Evolutionary conservation across 2,888 invertebrate species (phyloP).

Genomic region (Ametastegia equiseti): DNA sequence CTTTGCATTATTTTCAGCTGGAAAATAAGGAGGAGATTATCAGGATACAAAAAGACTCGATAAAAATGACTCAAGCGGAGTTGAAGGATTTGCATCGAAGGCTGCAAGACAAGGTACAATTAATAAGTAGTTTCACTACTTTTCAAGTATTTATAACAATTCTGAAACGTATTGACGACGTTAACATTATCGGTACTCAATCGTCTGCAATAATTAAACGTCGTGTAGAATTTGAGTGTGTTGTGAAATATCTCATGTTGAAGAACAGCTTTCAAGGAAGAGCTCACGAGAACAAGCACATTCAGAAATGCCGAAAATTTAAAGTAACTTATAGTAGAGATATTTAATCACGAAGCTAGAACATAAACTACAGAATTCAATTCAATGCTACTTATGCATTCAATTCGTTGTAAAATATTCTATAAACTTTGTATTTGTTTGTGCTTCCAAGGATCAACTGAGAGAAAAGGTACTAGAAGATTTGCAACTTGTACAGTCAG

Average conservation of each 20-base stretch:
- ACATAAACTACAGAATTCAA: neutral
- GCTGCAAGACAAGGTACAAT: constrained; percentile 68
- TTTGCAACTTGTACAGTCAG: constrained; percentile 22
- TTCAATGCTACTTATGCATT: neutral
- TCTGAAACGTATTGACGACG: neutral
- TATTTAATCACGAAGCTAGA: neutral
- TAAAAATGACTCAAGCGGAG: constrained; percentile 68
- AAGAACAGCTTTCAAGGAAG: neutral
- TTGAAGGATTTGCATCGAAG: constrained; percentile 68
- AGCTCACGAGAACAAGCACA: neutral
- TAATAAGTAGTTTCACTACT: neutral
- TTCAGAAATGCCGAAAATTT: neutral
- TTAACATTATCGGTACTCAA: neutral
- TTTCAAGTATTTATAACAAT: neutral
- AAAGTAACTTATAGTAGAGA: neutral
- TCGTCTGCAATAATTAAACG: neutral
- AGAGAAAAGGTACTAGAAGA: constrained; percentile 35
- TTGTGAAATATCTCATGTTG: neutral
- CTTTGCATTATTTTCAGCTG: constrained; percentile 58
- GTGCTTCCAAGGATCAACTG: constrained; percentile 30
- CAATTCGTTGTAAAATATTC: neutral
- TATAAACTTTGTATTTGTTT: constrained; percentile 36
- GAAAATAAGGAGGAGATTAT: constrained; percentile 71
- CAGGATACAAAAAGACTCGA: constrained; percentile 70
- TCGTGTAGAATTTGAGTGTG: neutral